Base-by-base conservation (phyloP, 1,140 invertebrate species). In the Hypsibius dujardini region DNA sequence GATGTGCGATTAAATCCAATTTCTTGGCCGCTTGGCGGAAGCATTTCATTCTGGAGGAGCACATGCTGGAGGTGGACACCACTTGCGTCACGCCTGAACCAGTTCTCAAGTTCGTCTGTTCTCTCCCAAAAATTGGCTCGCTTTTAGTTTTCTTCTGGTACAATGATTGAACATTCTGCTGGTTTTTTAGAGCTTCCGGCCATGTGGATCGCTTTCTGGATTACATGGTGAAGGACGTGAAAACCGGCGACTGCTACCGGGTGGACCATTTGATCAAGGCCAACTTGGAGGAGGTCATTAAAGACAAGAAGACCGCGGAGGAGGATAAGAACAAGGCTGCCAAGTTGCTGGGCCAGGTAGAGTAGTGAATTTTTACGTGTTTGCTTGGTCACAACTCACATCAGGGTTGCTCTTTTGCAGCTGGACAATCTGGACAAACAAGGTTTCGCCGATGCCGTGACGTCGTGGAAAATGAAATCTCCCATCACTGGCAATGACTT, bases 191-290 rank as follows among this genome's bases (percentile, higher is more conserved):
- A 78, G 92, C 96, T 47, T 98, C 95, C 42, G 96, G 96, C 0
- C 96, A 99, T 81, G 94, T 99, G 0, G 96, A 98, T 76, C 84
- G 95, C 72, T 99, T 99, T 84, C 92, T 94, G 50, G 96, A 99
- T 83, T 85, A 95, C 67, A 99, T 99, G 95, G 95, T 97, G 0
- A 99, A 99, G 80, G 96, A 99, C 83, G 74, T 87, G 0, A 90
- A 90, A 77, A 93, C 84, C 74, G 96, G 95, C 2, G 95, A 98
- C 78, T 98, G 95, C 79, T 98, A 96, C 77, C 83, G 95, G 40
- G 81, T 97, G 46, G 95, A 99, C 81, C 95, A 99, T 83, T 83
- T 99, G n/a, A 98, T 99, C 73, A 97, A 98, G 84, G 80, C 89
- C 71, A 87, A 91, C 75, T 81, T 97, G 70, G 92, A 98, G 78